These are phyloP conservation scores for Ips typographus DNA, from an alignment of 1,140 invertebrate genomes.

Conservation along the genomic window DNA sequence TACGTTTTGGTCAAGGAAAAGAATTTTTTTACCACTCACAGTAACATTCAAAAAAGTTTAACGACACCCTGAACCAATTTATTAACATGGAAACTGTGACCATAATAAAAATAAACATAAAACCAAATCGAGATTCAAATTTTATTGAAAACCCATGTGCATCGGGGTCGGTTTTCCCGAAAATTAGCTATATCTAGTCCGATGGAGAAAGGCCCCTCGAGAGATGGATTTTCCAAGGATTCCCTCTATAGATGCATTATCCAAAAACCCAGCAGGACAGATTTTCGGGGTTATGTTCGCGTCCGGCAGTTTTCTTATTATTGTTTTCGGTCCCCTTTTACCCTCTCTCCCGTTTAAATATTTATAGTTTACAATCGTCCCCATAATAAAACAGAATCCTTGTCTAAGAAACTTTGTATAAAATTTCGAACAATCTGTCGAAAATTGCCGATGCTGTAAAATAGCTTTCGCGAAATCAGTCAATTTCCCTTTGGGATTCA, in stretches of 20 bases:
- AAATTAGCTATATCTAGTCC: constrained; percentile 11
- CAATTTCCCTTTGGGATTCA: constrained; percentile 5
- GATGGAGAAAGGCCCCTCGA: constrained; percentile 2
- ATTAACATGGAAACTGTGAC: too few relatives aligned
- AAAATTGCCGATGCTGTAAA: constrained; percentile 7
- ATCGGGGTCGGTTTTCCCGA: background rate
- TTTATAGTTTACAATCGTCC: background rate
- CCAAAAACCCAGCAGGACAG: background rate
- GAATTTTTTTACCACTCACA: too few relatives aligned
- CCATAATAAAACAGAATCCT: background rate
- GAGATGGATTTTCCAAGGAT: background rate
- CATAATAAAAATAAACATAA: background rate
- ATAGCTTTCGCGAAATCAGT: constrained; percentile 1
- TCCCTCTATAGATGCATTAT: constrained; percentile 8
- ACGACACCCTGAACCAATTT: too few relatives aligned
- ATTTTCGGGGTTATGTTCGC: background rate
- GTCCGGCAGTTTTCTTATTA: background rate
- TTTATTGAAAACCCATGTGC: constrained; percentile 8
- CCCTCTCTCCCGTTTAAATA: background rate
- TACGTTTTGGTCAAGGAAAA: too few relatives aligned
- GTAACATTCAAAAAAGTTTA: too few relatives aligned
- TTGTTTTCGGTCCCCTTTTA: background rate
- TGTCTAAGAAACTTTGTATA: too few relatives aligned
- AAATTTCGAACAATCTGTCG: background rate
- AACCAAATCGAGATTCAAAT: constrained; percentile 10